Percentiles rank a stretch among this genome's conserved stretches.
phyloP scores from a whole-genome alignment of 1,140 invertebrate genomes.

The Forficula auricularia region DNA sequence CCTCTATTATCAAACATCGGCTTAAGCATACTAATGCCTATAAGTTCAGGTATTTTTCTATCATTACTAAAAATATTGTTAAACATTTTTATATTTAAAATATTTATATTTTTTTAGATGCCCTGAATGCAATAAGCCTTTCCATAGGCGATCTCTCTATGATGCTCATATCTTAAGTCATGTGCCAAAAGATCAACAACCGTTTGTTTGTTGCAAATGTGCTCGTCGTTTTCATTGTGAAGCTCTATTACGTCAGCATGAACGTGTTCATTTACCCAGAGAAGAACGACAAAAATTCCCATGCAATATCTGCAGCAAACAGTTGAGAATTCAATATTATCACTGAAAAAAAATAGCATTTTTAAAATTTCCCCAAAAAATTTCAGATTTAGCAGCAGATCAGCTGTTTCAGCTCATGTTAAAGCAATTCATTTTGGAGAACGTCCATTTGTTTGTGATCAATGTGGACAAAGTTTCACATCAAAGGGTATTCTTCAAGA shows the following conservation, averaged over 20 bases:
- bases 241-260: conserved; percentile 22
- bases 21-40: conserved; percentile 11
- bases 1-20: conserved; percentile 10
- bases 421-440: conserved; percentile 26
- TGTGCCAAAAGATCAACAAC: conserved; percentile 19
- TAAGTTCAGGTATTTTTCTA: conserved; percentile 7
- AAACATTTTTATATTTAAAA: neutral
- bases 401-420: conserved; percentile 21
- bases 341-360: no score
- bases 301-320: conserved; percentile 22
- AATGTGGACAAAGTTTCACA: conserved; percentile 28
- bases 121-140: conserved; percentile 9
- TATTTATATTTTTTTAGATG: conserved; percentile 6
- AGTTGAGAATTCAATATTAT: conserved; percentile 10
- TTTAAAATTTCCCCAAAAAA: no score
- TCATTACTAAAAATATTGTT: no score
- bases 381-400: conserved; percentile 15
- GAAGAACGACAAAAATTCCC: conserved; percentile 23
- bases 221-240: conserved; percentile 22
- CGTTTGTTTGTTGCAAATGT: conserved; percentile 23
- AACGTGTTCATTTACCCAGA: conserved; percentile 24
- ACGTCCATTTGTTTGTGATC: conserved; percentile 28
- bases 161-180: conserved; percentile 8
- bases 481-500: conserved; percentile 27
- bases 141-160: conserved; percentile 7